phyloP scores from a whole-genome alignment of 2,888 invertebrate species.

The Synanthedon tipuliformis region DNA sequence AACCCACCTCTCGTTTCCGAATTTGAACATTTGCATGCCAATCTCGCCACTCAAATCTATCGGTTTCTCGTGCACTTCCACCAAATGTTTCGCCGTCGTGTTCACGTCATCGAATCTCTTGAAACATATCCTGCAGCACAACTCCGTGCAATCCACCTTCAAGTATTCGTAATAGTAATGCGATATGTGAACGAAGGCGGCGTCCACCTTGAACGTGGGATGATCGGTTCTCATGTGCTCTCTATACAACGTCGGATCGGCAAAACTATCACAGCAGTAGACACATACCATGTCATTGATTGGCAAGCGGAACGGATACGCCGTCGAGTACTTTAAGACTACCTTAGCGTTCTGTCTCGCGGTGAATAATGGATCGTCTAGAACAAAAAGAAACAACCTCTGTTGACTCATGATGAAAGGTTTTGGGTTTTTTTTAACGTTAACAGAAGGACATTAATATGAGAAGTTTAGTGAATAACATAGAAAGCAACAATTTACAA shows the following conservation, averaged over 20 bases:
- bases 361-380: constrained; percentile 44
- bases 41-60: constrained; percentile 10
- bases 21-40: constrained; percentile 19
- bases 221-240: constrained; percentile 26
- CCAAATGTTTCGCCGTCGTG: constrained; percentile 16
- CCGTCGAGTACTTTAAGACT: constrained; percentile 40
- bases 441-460: neutral
- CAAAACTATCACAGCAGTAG: constrained; percentile 36
- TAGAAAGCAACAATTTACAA: too few relatives aligned
- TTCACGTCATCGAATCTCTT: constrained; percentile 11
- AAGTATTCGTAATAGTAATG: constrained; percentile 12
- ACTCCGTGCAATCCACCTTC: constrained; percentile 23
- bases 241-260: constrained; percentile 30
- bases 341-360: constrained; percentile 45
- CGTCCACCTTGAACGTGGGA: constrained; percentile 9
- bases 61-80: constrained; percentile 8
- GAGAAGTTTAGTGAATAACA: neutral
- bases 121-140: constrained; percentile 20
- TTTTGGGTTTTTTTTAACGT: neutral
- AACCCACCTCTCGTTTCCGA: constrained; percentile 17
- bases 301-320: constrained; percentile 47
- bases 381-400: constrained; percentile 30
- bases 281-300: constrained; percentile 39
- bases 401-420: neutral
- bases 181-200: constrained; percentile 29